Evolutionary conservation across 2,113 vertebrate species (phyloP).

Genomic region (Petrocephalus zakoni): DNA sequence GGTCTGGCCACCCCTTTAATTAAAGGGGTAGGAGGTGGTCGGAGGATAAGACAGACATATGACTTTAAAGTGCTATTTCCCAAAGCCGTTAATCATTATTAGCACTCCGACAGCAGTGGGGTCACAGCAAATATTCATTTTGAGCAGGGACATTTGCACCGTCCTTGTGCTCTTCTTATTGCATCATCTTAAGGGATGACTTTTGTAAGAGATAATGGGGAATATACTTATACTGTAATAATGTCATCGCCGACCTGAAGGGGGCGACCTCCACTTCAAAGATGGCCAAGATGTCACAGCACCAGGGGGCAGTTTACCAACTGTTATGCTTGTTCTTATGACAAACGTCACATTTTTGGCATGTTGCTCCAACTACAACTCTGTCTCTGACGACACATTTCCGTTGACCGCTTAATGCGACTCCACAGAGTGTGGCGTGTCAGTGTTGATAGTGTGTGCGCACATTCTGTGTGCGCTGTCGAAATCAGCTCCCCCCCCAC

Average conservation of each 20-base stretch:
- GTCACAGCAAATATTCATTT: neutral
- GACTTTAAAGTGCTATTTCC: slow-evolving; percentile 4
- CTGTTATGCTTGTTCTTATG: neutral
- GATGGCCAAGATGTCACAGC: neutral
- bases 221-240: slow-evolving; percentile 10
- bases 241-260: slow-evolving; percentile 11
- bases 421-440: neutral
- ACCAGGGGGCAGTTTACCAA: neutral
- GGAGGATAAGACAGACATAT: neutral
- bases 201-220: slow-evolving; percentile 13
- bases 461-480: neutral
- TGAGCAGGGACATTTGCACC: neutral
- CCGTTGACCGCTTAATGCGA: no score
- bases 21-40: neutral
- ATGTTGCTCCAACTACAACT: neutral
- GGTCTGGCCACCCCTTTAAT: neutral
- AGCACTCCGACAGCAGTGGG: neutral
- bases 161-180: neutral
- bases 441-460: neutral
- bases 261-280: neutral
- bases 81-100: slow-evolving; percentile 9
- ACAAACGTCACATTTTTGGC: neutral
- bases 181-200: neutral
- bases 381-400: neutral
- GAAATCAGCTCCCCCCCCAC: neutral